Percentiles rank a stretch among this genome's conserved stretches.
phyloP scores from a whole-genome alignment of 2,888 invertebrate genomes.

The Apamea sordens region DNA sequence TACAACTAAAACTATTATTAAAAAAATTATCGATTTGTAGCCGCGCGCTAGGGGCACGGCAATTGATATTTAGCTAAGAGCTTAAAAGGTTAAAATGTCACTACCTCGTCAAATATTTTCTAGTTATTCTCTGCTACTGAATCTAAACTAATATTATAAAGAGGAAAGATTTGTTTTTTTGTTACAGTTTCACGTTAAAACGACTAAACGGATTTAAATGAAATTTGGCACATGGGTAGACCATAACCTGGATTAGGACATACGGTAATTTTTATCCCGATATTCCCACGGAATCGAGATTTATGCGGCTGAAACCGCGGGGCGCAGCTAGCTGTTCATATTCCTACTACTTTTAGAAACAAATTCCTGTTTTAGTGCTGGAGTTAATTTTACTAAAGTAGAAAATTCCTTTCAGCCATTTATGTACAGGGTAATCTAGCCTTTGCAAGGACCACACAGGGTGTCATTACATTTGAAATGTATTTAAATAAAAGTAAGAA shows the following conservation, averaged over 20 bases:
- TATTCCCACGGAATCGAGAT: neutral
- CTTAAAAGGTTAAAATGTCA: too few relatives aligned
- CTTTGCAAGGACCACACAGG: slow-evolving; percentile 45
- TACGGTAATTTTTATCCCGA: neutral
- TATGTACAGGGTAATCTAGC: slow-evolving; percentile 20
- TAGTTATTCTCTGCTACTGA: too few relatives aligned
- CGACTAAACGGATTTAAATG: neutral
- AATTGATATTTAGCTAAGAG: too few relatives aligned
- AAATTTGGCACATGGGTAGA: neutral
- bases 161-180: neutral
- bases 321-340: neutral
- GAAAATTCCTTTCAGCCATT: neutral
- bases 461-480: slow-evolving; percentile 52
- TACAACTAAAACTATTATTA: too few relatives aligned
- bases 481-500: slow-evolving; percentile 55
- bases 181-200: neutral
- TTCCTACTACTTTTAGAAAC: neutral
- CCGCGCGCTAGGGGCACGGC: too few relatives aligned
- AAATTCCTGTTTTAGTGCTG: neutral
- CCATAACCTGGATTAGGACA: neutral
- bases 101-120: too few relatives aligned
- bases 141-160: neutral
- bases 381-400: neutral
- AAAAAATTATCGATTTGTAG: too few relatives aligned
- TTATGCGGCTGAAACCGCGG: neutral